Percentiles rank a stretch among this genome's conserved stretches.
Conservation (phyloP, 2,113 vertebrate genomes). For the Gasterosteus aculeatus region DNA sequence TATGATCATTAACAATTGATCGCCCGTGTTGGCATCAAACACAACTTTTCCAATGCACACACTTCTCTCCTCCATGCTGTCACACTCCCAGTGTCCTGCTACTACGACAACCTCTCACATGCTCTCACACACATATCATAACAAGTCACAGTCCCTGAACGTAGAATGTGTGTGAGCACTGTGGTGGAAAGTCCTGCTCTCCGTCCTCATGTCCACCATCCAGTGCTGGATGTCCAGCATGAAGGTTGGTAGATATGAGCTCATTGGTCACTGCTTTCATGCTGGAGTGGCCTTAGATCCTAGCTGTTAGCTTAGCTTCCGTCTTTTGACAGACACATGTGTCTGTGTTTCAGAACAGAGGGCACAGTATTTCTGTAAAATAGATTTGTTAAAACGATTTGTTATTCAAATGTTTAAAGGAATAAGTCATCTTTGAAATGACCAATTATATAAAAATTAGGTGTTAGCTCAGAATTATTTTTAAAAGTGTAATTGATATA, state of each 20-base stretch:
- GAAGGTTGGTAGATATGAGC: no score
- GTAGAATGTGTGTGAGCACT: no score
- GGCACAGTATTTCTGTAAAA: background rate
- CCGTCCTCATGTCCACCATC: no score
- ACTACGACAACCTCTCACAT: conserved; percentile 21
- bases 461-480: background rate
- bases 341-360: background rate
- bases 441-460: no score
- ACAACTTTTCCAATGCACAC: background rate
- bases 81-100: conserved; percentile 26
- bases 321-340: background rate
- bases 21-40: background rate
- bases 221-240: no score
- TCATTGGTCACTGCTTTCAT: no score
- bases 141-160: no score
- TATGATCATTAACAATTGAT: no score
- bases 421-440: background rate
- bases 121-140: conserved; percentile 4
- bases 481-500: background rate
- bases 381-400: no score
- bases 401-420: background rate
- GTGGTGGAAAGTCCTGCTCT: no score
- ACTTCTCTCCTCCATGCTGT: conserved; percentile 12
- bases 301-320: no score
- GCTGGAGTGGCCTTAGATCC: no score